phyloP scores from a whole-genome alignment of 2,797 vertebrate genomes.

The Ctenopoma kingsleyae region DNA sequence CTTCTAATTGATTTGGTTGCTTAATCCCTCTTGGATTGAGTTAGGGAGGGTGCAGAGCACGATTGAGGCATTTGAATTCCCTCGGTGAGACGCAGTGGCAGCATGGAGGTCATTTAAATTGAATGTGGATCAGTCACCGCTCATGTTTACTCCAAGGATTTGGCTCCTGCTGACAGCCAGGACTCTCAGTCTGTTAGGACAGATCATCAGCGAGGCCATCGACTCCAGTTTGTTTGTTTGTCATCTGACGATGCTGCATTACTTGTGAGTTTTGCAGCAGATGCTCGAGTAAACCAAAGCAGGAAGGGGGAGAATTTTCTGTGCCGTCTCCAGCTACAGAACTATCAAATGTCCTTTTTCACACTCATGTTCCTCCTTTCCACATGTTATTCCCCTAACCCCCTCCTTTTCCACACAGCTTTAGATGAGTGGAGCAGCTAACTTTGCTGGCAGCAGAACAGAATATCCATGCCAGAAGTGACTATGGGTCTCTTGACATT shows the following conservation, averaged over 20 bases:
- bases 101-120: constrained; percentile 77
- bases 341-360: constrained; percentile 49
- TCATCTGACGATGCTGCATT: not conserved
- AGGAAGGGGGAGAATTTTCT: not conserved
- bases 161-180: constrained; percentile 54
- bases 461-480: constrained; percentile 74
- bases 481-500: constrained; percentile 84
- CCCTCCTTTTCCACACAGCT: constrained; percentile 34
- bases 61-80: constrained; percentile 75
- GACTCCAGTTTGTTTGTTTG: constrained; percentile 59
- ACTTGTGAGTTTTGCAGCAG: constrained; percentile 15
- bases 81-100: constrained; percentile 44
- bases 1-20: constrained; percentile 82
- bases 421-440: constrained; percentile 50
- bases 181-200: constrained; percentile 60
- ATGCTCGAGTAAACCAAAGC: not conserved
- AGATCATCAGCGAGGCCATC: constrained; percentile 61
- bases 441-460: constrained; percentile 55
- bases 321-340: constrained; percentile 21
- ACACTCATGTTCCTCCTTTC: constrained; percentile 18
- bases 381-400: constrained; percentile 22
- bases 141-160: constrained; percentile 75
- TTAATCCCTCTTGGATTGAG: constrained; percentile 81
- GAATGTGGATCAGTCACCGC: constrained; percentile 68
- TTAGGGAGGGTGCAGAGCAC: constrained; percentile 58